Base-by-base conservation (phyloP, 64 coral and sea anemone genomes). In the Pachyseris speciosa region DNA sequence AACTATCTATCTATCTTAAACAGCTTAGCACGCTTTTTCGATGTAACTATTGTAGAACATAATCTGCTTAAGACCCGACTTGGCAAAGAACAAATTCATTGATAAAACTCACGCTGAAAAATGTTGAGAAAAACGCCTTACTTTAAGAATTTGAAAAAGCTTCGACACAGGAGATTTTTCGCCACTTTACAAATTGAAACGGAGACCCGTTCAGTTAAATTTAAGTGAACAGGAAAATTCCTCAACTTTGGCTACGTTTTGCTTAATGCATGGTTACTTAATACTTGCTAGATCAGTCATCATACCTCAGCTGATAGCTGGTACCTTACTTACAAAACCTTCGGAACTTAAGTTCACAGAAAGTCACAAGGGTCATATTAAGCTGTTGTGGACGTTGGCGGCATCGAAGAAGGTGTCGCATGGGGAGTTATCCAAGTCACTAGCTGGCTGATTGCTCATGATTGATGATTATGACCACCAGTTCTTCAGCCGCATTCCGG, bases 401-500 rank as follows among this genome's bases (percentile, higher is more conserved):
- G n/a, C n/a, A n/a, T n/a, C n/a, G 12, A 2, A 40, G 43, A 41
- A 80, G 19, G 51, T 72, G 1, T 59, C 88, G 49, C 68, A 27
- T 27, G 15, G 47, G 16, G 61, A 72, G 24, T 75, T 75, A 70
- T 90, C 88, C 88, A 90, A 67, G 37, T 90, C n/a, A n/a, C n/a
- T n/a, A 59, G 2, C 37, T 20, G 27, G 88, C 75, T 90, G 68
- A 66, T 83, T 40, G 24, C 6, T 37, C 9, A 59, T 45, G 75
- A 65, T 11, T n/a, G 16, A 44, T 87, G 84, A 0, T 72, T 22
- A 7, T 28, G 86, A 3, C 91, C 84, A 22, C 84, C 74, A 13
- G 87, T 81, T 58, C 9, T 20, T 59, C 3, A 78, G 9, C 32
- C 64, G 72, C 91, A 93, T 36, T 93, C 91, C 11, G 84, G 91